Base-by-base conservation (phyloP, 2,113 vertebrate species). In the Toxostoma redivivum region DNA sequence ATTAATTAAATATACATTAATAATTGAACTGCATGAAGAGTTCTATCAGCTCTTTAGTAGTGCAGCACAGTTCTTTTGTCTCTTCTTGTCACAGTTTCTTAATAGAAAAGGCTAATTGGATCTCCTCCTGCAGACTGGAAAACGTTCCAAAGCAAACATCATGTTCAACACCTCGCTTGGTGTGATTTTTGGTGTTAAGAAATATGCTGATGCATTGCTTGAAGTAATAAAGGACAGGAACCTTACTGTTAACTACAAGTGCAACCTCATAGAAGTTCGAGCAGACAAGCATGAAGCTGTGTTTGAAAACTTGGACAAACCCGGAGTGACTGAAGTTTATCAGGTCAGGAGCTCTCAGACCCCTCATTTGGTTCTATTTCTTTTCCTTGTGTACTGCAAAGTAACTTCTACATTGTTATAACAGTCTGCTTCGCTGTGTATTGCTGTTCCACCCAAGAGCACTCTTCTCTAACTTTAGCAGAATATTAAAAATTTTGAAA, bases 261-360 rank as follows among this genome's bases (percentile, higher is more conserved):
- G 96, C 18, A 99, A 99, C 72, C 98, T 99, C 25, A 94, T 98
- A 30, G 99, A 99, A 97, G 99, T 99, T 82, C 98, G 98, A 35
- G 97, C 98, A 6, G 99, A 99, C 94, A 98, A 97, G 88, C 98
- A 98, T 61, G 99, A 99, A 96, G 99, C 99, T 19, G 98, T 99
- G 47, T 99, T 99, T 98, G 99, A 99, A 96, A 99, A 99, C 80
- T 93, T 99, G 86, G 99, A 99, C 84, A 98, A 98, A 76, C 99
- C 99, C 1, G 99, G 98, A n/a, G 98, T 98, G 93, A 99, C 98
- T 23, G 98, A 98, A 94, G 98, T 99, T 82, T 86, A 98, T 81
- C 91, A 99, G 97, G 99, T 99, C 90, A 98, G 84, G 35, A 87
- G 38, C 47, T 71, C 64, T 45, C 50, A 81, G 20, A 54, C 24